A percentile compares a stretch with the other conserved stretches of the same genome.
phyloP scores from a whole-genome alignment of 1,140 invertebrate species.

The Ceratitis capitata region DNA sequence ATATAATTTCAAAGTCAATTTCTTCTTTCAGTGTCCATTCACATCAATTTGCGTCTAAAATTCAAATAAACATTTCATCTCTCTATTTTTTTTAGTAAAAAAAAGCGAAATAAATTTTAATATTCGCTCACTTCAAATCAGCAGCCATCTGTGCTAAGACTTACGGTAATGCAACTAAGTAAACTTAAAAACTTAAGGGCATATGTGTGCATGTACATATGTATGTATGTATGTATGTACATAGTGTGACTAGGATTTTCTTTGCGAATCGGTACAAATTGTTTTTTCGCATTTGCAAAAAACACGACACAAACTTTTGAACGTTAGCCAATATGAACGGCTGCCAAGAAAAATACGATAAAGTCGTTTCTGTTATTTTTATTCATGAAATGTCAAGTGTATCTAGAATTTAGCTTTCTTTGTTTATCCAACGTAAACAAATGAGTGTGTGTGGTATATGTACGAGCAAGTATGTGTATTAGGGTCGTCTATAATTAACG shows the following conservation, averaged over 20 bases:
- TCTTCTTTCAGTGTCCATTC: neutral
- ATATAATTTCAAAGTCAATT: neutral
- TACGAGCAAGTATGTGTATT: no score
- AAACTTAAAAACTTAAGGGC: no score
- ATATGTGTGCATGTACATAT: neutral
- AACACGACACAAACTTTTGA: neutral
- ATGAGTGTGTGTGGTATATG: neutral
- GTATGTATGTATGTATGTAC: neutral
- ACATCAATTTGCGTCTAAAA: neutral
- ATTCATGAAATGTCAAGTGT: constrained; percentile 24
- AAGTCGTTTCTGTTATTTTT: constrained; percentile 7
- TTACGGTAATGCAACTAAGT: no score
- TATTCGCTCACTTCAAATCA: neutral
- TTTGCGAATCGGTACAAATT: neutral
- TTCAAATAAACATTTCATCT: constrained; percentile 7
- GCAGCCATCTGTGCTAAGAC: neutral
- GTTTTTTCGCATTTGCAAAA: neutral
- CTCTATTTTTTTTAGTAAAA: neutral
- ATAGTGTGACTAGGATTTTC: neutral
- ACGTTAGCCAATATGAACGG: neutral
- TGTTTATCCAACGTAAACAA: neutral
- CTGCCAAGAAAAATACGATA: constrained; percentile 25
- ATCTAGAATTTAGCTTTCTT: constrained; percentile 27
- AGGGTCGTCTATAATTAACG: no score
- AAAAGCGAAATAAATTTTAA: neutral